Percentiles rank a stretch among this genome's conserved stretches.
phyloP scores from a whole-genome alignment of 2,113 vertebrate species.

The Siniperca knerii region DNA sequence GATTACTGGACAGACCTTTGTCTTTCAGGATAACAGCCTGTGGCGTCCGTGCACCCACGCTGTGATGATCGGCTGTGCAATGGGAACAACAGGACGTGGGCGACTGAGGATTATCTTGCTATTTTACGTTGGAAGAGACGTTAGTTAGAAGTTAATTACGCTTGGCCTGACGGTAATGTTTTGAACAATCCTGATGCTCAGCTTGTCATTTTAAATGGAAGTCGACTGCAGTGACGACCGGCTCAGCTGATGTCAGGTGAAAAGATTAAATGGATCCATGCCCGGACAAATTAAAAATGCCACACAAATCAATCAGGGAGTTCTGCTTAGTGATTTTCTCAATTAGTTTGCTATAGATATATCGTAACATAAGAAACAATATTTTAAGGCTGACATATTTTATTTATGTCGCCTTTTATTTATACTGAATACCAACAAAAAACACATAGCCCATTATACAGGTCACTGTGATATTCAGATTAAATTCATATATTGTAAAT shows the following conservation, averaged over 20 bases:
- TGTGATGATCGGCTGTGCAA: slow-evolving; percentile 13
- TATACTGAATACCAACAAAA: neutral
- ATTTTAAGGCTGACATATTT: neutral
- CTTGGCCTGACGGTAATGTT: slow-evolving; percentile 48
- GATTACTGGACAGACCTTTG: slow-evolving; percentile 40
- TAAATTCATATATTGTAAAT: slow-evolving; percentile 1
- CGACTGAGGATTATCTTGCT: slow-evolving; percentile 51
- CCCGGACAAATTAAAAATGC: neutral
- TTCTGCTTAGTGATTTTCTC: neutral
- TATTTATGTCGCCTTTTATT: neutral
- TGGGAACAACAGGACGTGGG: slow-evolving; percentile 54
- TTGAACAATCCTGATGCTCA: slow-evolving; percentile 32
- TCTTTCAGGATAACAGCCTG: slow-evolving; percentile 28
- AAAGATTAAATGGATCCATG: slow-evolving; percentile 12
- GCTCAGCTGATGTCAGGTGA: slow-evolving; percentile 47
- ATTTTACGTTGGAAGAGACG: slow-evolving; percentile 34
- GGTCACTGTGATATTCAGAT: neutral
- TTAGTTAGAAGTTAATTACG: slow-evolving; percentile 50
- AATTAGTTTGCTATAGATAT: neutral
- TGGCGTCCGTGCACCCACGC: slow-evolving; percentile 44
- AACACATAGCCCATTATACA: neutral
- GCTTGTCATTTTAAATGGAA: slow-evolving; percentile 43
- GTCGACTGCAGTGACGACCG: slow-evolving; percentile 4
- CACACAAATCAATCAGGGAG: neutral
- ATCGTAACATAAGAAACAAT: neutral